phyloP scores from a whole-genome alignment of 2,888 invertebrate species.

The Parnassius glacialis region DNA sequence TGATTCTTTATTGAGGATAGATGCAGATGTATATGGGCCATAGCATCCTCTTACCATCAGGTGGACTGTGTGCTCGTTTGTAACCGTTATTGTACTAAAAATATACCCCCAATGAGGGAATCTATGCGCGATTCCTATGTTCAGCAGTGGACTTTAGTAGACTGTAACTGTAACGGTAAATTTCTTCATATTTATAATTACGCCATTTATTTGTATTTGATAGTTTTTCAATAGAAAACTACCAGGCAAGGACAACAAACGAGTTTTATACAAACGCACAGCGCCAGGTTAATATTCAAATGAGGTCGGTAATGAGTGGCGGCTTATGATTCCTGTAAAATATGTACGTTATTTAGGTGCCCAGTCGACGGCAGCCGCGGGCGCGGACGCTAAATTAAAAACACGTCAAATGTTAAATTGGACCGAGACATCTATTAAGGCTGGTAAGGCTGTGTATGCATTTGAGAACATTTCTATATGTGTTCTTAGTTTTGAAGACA shows the following conservation, averaged over 20 bases:
- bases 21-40: too few species aligned
- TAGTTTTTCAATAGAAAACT: constrained; percentile 10
- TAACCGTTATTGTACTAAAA: too few species aligned
- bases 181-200: too few species aligned
- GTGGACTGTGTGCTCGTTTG: too few species aligned
- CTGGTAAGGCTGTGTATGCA: constrained; percentile 48
- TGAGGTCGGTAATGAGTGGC: constrained; percentile 70
- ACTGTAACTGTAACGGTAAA: too few species aligned
- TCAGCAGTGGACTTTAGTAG: too few species aligned
- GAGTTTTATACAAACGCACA: constrained; percentile 27
- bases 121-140: too few species aligned
- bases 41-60: too few species aligned
- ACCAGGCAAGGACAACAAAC: constrained; percentile 10
- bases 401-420: constrained; percentile 81
- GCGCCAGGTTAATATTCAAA: constrained; percentile 47
- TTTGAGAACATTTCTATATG: constrained; percentile 24
- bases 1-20: too few species aligned
- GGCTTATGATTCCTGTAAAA: constrained; percentile 65
- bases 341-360: constrained; percentile 52
- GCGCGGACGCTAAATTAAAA: constrained; percentile 79
- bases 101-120: too few species aligned
- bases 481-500: too few species aligned
- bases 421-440: constrained; percentile 81
- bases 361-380: constrained; percentile 71
- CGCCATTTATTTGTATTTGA: too few species aligned